phyloP scores from a whole-genome alignment of 1,140 invertebrate genomes.

The Diploscapter pachys region DNA sequence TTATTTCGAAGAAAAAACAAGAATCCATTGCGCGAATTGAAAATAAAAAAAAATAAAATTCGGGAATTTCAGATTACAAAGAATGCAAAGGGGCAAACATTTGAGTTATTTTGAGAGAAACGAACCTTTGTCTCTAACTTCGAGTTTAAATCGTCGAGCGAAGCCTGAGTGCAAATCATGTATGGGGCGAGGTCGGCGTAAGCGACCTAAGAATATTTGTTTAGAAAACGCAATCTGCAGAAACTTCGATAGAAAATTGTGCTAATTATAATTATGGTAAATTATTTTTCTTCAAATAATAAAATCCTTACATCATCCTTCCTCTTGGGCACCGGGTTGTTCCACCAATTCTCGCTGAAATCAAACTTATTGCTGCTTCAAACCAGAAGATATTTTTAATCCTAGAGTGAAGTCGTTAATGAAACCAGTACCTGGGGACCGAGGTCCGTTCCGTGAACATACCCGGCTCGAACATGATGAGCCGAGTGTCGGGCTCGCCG shows the following conservation, averaged over 20 bases:
- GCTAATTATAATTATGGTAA: background rate
- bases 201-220: constrained; percentile 15
- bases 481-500: constrained; percentile 18
- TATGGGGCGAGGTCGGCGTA: constrained; percentile 30
- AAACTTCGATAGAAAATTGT: background rate
- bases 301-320: constrained; percentile 5
- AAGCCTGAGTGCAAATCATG: constrained; percentile 30
- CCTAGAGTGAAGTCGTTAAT: background rate
- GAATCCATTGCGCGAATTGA: background rate
- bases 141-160: constrained; percentile 26
- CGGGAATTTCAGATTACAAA: no score
- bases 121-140: constrained; percentile 22
- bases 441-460: constrained; percentile 24
- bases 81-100: background rate
- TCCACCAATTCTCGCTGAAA: constrained; percentile 12
- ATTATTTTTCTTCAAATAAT: background rate
- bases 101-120: constrained; percentile 8
- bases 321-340: constrained; percentile 26
- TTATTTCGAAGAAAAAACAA: background rate
- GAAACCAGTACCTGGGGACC: background rate
- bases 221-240: no score
- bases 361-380: constrained; percentile 3
- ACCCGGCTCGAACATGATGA: constrained; percentile 16
- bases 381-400: constrained; percentile 6
- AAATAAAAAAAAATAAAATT: background rate